Conservation (phyloP, 2,797 vertebrate species). For the Ficedula albicollis region DNA sequence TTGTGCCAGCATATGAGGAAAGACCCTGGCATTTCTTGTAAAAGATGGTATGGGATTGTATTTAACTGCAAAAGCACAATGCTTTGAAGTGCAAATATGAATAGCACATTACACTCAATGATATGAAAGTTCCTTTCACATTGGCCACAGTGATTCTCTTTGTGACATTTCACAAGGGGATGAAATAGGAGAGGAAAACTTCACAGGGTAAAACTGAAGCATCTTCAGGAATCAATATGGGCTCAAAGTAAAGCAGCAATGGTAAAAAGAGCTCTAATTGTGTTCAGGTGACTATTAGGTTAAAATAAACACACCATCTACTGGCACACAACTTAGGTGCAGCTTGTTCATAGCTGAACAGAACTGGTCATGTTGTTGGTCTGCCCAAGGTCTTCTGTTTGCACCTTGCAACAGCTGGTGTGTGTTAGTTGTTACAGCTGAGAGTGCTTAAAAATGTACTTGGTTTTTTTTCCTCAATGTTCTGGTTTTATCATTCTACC, state of each 20-base stretch:
- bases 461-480: not conserved
- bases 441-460: slow-evolving; percentile 1
- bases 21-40: not conserved
- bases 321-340: slow-evolving; percentile 18
- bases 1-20: not conserved
- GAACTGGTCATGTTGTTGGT: slow-evolving; percentile 7
- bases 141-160: slow-evolving; percentile 16
- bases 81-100: slow-evolving; percentile 27
- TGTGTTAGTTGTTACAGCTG: slow-evolving; percentile 23
- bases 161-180: not conserved
- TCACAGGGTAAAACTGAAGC: not conserved
- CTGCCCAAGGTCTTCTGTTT: slow-evolving; percentile 11
- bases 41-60: not conserved
- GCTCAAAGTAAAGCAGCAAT: not conserved
- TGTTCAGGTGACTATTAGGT: not conserved
- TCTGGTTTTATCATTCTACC: slow-evolving; percentile 20
- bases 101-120: not conserved
- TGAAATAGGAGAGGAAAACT: not conserved
- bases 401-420: slow-evolving; percentile 44
- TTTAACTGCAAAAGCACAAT: not conserved
- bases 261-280: not conserved
- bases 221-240: not conserved
- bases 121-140: not conserved
- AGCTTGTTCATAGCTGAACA: not conserved
- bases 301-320: slow-evolving; percentile 53